Percentiles rank a stretch among this genome's conserved stretches.
phyloP scores from a whole-genome alignment of 2,888 invertebrate species.

The Eucriotettix oculatus region DNA sequence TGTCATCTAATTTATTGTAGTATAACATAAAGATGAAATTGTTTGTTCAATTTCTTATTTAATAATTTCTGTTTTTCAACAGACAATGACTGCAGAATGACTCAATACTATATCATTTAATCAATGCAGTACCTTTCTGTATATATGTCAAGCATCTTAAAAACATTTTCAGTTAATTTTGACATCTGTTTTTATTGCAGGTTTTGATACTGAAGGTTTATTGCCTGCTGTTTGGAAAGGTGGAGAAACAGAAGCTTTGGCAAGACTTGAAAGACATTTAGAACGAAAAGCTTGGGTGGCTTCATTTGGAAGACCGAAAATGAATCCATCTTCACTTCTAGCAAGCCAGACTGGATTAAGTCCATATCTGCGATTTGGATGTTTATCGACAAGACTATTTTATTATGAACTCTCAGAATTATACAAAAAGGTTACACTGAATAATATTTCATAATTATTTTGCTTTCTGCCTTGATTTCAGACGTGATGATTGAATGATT shows the following conservation, averaged over 20 bases:
- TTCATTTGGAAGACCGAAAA: constrained; percentile 76
- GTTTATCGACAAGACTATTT: constrained; percentile 66
- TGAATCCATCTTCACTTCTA: constrained; percentile 71
- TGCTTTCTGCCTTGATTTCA: too few relatives aligned
- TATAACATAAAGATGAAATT: too few relatives aligned
- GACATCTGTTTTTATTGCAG: constrained; percentile 23
- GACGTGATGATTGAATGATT: too few relatives aligned
- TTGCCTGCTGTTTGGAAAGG: constrained; percentile 61
- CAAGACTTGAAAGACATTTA: constrained; percentile 57
- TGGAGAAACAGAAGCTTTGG: constrained; percentile 55
- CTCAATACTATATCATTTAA: too few relatives aligned
- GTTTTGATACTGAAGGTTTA: constrained; percentile 60
- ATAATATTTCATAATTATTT: too few relatives aligned
- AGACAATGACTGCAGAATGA: too few relatives aligned
- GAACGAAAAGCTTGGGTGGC: constrained; percentile 76
- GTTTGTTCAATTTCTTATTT: too few relatives aligned
- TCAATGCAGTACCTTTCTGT: too few relatives aligned
- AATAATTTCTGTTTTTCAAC: too few relatives aligned
- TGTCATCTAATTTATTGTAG: too few relatives aligned
- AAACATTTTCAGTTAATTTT: not conserved
- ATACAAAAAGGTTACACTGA: constrained; percentile 32
- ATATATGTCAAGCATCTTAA: too few relatives aligned
- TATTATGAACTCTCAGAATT: constrained; percentile 61
- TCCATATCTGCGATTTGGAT: constrained; percentile 74
- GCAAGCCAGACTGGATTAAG: constrained; percentile 72